phyloP scores from a whole-genome alignment of 2,113 vertebrate species.

The Myanophis thanlyinensis region DNA sequence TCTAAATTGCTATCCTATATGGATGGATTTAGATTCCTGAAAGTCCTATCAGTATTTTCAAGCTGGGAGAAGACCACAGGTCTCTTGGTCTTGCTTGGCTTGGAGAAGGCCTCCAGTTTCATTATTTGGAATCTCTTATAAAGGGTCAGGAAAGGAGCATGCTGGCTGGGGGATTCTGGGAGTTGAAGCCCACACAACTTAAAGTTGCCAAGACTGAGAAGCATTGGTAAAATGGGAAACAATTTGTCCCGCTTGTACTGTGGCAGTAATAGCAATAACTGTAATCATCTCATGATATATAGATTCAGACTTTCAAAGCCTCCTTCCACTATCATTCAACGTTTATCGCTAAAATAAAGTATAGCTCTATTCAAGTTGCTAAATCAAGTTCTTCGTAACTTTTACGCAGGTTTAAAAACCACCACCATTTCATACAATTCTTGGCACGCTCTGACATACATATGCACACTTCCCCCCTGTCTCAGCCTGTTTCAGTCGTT shows the following conservation, averaged over 20 bases:
- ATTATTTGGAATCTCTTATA: background rate
- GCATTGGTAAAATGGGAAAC: background rate
- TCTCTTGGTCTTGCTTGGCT: too few species aligned
- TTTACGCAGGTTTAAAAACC: conserved; percentile 5
- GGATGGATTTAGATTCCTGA: background rate
- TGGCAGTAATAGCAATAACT: background rate
- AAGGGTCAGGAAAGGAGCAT: background rate
- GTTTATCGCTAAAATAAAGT: background rate
- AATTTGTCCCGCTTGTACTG: background rate
- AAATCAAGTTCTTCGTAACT: background rate
- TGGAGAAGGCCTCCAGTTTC: background rate
- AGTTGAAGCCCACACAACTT: too few species aligned
- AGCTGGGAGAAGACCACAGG: background rate
- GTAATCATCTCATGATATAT: background rate
- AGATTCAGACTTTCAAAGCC: background rate
- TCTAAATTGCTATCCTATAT: too few species aligned
- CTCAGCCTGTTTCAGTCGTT: background rate
- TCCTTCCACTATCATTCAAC: background rate
- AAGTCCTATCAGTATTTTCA: background rate
- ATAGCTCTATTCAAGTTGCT: background rate
- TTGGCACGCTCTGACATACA: background rate
- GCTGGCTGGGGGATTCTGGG: too few species aligned
- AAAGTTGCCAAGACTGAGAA: too few species aligned
- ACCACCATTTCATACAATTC: background rate
- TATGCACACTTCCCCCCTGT: background rate